Base-by-base conservation (phyloP, 2,888 invertebrate genomes). In the Orthonychiurus folsomi region DNA sequence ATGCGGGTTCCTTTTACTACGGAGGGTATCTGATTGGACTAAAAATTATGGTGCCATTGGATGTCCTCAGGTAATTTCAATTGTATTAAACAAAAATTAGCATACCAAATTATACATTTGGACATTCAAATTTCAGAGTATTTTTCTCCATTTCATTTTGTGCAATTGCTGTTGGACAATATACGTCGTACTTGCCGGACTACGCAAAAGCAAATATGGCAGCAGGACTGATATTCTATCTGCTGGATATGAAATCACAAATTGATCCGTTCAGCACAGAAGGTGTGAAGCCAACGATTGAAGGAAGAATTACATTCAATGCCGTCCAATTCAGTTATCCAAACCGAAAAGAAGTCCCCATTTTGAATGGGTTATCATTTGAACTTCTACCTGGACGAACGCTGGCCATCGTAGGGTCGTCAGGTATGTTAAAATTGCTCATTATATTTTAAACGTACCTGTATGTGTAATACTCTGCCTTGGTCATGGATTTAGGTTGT, bases 241-340 rank as follows among this genome's bases (percentile, higher is more conserved):
- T 77, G 12, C 74, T 77, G 27, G 74, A 75, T 57, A 67, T 69
- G 72, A 75, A 76, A 67, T 79, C 81, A 0, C 75, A 73, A 37
- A 81, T 81, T 58, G 81, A 81, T 73, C 76, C 78, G 47, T 74
- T 74, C 20, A 75, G 77, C 1, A 72, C 74, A 18, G 71, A 73
- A 28, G 82, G 82, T 48, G 66, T 74, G 21, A 77, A 74, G 63
- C 78, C 75, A 82, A 77, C 75, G 70, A 80, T 84, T 24, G 77
- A 83, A 12, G 91, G 91, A 3, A 81, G 85, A 73, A 85, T 92
- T 0, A 81, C 83, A 56, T 86, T 88, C 70, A 80, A 83, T 63
- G 79, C 84, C 48, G 83, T 92, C 0, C 76, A 81, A 62, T 89
- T 89, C 77, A 80, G 81, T 28, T 93, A 93, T 76, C 92, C 93